phyloP scores from a whole-genome alignment of 2,797 vertebrate species.

The Sternotherus odoratus region DNA sequence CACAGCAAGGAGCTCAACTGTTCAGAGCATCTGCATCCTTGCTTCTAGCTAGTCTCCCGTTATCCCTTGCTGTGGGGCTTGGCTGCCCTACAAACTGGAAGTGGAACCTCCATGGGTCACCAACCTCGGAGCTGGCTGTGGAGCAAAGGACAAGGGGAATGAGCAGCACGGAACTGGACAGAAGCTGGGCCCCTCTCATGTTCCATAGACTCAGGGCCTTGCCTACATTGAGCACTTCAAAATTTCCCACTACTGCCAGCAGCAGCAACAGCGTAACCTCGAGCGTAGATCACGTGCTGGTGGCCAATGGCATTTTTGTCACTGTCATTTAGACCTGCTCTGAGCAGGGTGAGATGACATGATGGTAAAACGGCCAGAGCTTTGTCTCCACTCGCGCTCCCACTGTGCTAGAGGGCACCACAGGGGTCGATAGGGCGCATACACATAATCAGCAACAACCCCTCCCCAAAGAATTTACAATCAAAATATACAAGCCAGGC shows the following conservation, averaged over 20 bases:
- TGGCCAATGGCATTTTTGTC: not conserved
- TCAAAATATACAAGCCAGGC: not conserved
- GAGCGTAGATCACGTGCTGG: not conserved
- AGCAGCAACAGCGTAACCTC: not conserved
- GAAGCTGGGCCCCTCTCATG: rapidly evolving
- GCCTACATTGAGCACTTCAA: not conserved
- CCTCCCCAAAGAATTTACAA: not conserved
- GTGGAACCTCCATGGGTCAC: not conserved
- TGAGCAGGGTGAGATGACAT: not conserved
- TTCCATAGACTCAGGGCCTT: not conserved
- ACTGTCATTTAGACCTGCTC: not conserved
- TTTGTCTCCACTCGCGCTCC: not conserved
- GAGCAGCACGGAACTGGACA: not conserved
- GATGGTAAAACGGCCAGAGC: not conserved
- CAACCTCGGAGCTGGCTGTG: not conserved
- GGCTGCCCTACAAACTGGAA: not conserved
- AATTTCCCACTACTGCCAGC: not conserved
- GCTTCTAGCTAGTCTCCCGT: not conserved
- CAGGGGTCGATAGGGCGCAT: not conserved
- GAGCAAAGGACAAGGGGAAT: not conserved
- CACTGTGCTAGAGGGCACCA: no score
- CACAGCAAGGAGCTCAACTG: not conserved
- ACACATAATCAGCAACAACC: not conserved
- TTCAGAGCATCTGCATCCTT: not conserved
- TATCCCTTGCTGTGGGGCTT: not conserved